Percentiles rank a stretch among this genome's conserved stretches.
phyloP scores from a whole-genome alignment of 2,113 vertebrate species.

The Poeciliopsis retropinna region DNA sequence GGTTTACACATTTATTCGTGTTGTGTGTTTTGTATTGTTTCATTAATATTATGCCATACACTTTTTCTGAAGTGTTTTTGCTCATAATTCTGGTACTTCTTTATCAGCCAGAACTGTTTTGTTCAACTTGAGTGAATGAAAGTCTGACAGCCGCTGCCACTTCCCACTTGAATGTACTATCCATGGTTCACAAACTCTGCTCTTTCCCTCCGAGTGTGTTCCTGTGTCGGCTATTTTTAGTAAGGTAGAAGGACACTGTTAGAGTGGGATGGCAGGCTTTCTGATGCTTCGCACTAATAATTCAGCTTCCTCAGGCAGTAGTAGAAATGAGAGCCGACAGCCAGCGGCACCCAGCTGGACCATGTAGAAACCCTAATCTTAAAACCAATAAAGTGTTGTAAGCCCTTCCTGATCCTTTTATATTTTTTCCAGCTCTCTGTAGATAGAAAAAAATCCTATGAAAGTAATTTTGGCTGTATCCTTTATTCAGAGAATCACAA shows the following conservation, averaged over 20 bases:
- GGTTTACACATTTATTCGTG: no score
- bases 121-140: background rate
- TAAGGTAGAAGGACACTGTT: slow-evolving; percentile 27
- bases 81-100: background rate
- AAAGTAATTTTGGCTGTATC: background rate
- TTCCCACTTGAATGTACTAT: background rate
- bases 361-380: slow-evolving; percentile 17
- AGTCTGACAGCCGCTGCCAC: background rate
- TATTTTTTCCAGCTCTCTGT: background rate
- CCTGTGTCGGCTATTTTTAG: slow-evolving; percentile 52
- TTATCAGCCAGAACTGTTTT: background rate
- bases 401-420: background rate
- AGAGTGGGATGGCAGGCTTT: slow-evolving; percentile 28
- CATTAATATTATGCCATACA: background rate
- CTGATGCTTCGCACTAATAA: slow-evolving; percentile 58
- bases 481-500: background rate
- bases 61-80: background rate
- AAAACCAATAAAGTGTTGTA: slow-evolving; percentile 20
- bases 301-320: slow-evolving; percentile 44
- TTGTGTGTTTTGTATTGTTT: background rate
- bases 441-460: background rate
- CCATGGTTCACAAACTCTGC: slow-evolving; percentile 7
- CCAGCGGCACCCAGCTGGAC: slow-evolving; percentile 30
- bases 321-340: slow-evolving; percentile 39
- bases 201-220: slow-evolving; percentile 2